Percentiles rank a stretch among this genome's conserved stretches.
Evolutionary conservation across 2,113 vertebrate species (phyloP).

Genomic region (Abramis brama): DNA sequence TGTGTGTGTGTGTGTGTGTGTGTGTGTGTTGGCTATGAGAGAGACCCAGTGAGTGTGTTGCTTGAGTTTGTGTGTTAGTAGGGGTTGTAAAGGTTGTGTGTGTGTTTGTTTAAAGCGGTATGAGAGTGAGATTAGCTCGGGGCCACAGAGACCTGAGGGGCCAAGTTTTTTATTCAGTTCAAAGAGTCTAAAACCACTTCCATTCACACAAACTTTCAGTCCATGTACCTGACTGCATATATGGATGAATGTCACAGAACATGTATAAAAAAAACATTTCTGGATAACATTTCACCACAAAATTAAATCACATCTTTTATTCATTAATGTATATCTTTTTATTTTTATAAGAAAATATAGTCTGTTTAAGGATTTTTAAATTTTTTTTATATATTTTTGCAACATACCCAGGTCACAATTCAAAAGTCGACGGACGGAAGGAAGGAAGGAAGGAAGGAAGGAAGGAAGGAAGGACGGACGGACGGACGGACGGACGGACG

Average conservation of each 20-base stretch:
- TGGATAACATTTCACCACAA: background rate
- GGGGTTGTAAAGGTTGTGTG: background rate
- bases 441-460: too few relatives aligned
- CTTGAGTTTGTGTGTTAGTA: too few relatives aligned
- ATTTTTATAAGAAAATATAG: background rate
- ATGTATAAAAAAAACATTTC: too few relatives aligned
- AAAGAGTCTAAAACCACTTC: background rate
- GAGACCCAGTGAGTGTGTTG: too few relatives aligned
- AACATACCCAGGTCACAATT: too few relatives aligned
- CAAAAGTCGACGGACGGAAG: too few relatives aligned
- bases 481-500: too few relatives aligned
- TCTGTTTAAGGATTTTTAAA: too few relatives aligned
- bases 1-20: background rate
- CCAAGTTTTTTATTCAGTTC: conserved; percentile 11
- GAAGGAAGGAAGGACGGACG: too few relatives aligned
- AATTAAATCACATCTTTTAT: background rate
- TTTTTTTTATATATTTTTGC: too few relatives aligned
- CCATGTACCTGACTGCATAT: background rate
- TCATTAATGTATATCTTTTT: background rate
- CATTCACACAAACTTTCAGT: background rate
- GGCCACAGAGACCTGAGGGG: conserved; percentile 19
- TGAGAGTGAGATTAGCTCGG: conserved; percentile 27
- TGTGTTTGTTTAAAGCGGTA: background rate
- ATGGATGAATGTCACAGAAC: background rate
- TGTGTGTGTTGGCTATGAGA: background rate